Conservation (phyloP, 2,797 vertebrate species). For the Microctenopoma lineatum region DNA sequence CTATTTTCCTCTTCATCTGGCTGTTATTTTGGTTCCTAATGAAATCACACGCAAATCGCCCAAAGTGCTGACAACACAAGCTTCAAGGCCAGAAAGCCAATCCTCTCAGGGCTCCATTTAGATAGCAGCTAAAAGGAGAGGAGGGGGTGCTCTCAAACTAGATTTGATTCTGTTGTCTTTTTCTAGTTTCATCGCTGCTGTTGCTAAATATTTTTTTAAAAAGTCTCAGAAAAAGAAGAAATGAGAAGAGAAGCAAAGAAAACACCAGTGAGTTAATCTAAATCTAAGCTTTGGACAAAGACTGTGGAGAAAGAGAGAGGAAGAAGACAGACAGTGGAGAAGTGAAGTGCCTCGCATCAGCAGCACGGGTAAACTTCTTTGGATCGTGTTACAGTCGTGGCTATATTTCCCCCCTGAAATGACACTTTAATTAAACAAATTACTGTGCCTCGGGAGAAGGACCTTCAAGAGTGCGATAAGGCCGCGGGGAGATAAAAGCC, state of each 20-base stretch:
- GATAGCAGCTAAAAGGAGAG: slow-evolving; percentile 64
- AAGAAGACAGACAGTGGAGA: slow-evolving; percentile 18
- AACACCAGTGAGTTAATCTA: slow-evolving; percentile 77
- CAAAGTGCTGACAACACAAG: slow-evolving; percentile 85
- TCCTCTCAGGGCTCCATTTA: slow-evolving; percentile 84
- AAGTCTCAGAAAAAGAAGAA: background rate
- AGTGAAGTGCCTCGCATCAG: slow-evolving; percentile 45
- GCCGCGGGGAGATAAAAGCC: slow-evolving; percentile 82
- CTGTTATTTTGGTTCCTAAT: slow-evolving; percentile 83
- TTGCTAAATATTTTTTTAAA: slow-evolving; percentile 49
- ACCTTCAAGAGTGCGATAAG: slow-evolving; percentile 85
- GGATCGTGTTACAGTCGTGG: slow-evolving; percentile 64
- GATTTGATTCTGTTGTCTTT: slow-evolving; percentile 77
- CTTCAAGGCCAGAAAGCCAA: slow-evolving; percentile 79
- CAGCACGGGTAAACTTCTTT: slow-evolving; percentile 81
- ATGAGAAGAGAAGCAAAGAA: slow-evolving; percentile 16
- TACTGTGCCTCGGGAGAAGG: slow-evolving; percentile 81
- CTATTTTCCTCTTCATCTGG: slow-evolving; percentile 80
- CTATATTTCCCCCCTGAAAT: slow-evolving; percentile 84
- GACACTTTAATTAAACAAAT: slow-evolving; percentile 91
- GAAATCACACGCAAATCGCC: slow-evolving; percentile 84
- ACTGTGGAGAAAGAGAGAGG: slow-evolving; percentile 22
- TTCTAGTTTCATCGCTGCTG: slow-evolving; percentile 48
- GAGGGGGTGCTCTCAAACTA: slow-evolving; percentile 62
- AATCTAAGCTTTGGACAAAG: slow-evolving; percentile 77